Conservation (phyloP, 2,888 invertebrate genomes). For the Orgyia antiqua region DNA sequence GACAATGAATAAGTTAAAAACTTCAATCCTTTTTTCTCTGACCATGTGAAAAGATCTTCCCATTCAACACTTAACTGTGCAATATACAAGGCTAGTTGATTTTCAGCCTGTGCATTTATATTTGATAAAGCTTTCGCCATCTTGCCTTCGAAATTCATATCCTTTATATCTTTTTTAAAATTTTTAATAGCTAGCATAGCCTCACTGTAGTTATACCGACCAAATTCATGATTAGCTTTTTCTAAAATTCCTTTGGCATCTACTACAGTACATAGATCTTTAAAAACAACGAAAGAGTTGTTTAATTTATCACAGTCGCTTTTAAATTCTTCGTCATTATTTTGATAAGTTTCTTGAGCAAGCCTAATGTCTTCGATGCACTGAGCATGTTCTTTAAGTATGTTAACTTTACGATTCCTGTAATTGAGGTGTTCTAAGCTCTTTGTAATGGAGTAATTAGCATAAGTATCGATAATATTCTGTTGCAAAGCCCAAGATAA, state of each 20-base stretch:
- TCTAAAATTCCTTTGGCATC: constrained; percentile 53
- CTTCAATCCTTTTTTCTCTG: constrained; percentile 51
- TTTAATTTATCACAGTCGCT: constrained; percentile 39
- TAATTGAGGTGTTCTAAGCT: constrained; percentile 65
- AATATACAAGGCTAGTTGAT: constrained; percentile 54
- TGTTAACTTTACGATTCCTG: constrained; percentile 51
- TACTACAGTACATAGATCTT: constrained; percentile 44
- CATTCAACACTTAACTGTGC: constrained; percentile 65
- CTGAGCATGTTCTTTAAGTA: constrained; percentile 41
- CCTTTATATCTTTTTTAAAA: constrained; percentile 38
- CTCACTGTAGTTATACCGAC: constrained; percentile 52
- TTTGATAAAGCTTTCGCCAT: constrained; percentile 44
- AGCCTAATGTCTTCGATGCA: constrained; percentile 33
- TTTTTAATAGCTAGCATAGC: constrained; percentile 49
- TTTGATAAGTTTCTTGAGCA: constrained; percentile 34
- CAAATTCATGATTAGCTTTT: constrained; percentile 56
- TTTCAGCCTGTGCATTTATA: constrained; percentile 52
- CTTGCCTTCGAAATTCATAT: constrained; percentile 50
- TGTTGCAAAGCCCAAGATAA: constrained; percentile 63
- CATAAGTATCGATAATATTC: constrained; percentile 54
- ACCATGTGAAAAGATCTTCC: constrained; percentile 67
- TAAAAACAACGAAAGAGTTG: constrained; percentile 36
- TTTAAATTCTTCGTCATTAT: constrained; percentile 47
- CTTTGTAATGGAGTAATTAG: constrained; percentile 54
- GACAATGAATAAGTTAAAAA: constrained; percentile 55